Conservation (phyloP, 30 jellyfish, hydroid and myxozoan genomes). For the Pelagia noctiluca region DNA sequence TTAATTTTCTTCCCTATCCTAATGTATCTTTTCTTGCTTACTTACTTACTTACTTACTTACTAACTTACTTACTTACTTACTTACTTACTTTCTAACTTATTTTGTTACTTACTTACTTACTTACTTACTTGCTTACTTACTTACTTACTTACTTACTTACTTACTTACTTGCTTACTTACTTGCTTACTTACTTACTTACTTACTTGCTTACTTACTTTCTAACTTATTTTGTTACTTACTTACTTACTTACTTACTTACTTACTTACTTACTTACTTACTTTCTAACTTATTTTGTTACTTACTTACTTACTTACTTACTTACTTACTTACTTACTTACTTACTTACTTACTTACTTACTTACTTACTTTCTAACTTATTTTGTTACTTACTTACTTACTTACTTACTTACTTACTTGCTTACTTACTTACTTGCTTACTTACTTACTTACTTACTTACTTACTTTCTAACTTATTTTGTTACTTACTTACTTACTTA, state of each 20-base stretch:
- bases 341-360: too few species aligned
- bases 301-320: not conserved
- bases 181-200: not conserved
- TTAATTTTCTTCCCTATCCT: too few species aligned
- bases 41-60: not conserved
- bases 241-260: too few species aligned
- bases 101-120: too few species aligned
- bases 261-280: not conserved
- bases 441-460: not conserved
- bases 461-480: too few species aligned
- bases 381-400: too few species aligned
- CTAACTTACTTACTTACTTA: too few species aligned
- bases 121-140: not conserved
- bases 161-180: not conserved
- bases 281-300: not conserved
- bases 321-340: not conserved
- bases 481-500: too few species aligned
- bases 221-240: too few species aligned
- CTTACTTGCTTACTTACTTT: too few species aligned
- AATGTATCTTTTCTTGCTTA: not conserved
- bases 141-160: not conserved
- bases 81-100: too few species aligned
- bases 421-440: not conserved
- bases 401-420: not conserved
- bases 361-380: too few species aligned